Evolutionary conservation across 2,888 invertebrate genomes (phyloP), one percentile per base, ranked within the genome.

Genomic region (Melinopterus prodromus): DNA sequence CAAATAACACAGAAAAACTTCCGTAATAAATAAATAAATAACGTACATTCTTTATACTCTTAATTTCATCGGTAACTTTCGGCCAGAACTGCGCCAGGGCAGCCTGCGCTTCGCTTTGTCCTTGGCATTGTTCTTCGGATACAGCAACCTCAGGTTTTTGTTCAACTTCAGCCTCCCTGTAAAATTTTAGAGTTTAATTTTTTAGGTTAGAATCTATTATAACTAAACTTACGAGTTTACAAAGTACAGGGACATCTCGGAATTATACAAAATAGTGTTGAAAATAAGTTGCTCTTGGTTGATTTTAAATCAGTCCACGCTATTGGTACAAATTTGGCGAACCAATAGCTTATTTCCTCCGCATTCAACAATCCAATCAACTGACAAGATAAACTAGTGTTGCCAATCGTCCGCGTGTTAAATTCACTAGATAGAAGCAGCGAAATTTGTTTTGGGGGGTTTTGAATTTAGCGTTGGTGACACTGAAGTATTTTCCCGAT

Each of bases 51-150:
- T 92, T 93, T 71, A 96, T 94, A 82, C 93, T 93, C 86, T 94
- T 93, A 79, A 97, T 94, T 86, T 97, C 97, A 14, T 95, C 95
- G 81, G 93, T 92, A 81, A 95, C 94, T 86, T 94, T 95, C 0
- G 93, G 92, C 97, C 97, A 98, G 89, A 97, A 98, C 81, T 93
- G 93, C 81, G 94, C 92, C 77, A 97, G 90, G 0, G 93, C 93
- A 83, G 92, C 92, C 84, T 93, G 93, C 14, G 95, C 94, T 85
- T 95, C 95, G 4, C 92, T 92, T 84, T 89, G 90, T 36, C 90
- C 89, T 79, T 91, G 90, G 12, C 86, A 85, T 78, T 86, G 86
- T 80, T 89, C 89, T 79, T 89, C 89, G 69, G 85, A 85, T 80
- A 85, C 85, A 84, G 85, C 86, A 53, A 84, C 77, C 6, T 86